Percentiles rank a stretch among this genome's conserved stretches.
Evolutionary conservation across 2,797 vertebrate genomes (phyloP).

Genomic region (Leptodactylus fallax): DNA sequence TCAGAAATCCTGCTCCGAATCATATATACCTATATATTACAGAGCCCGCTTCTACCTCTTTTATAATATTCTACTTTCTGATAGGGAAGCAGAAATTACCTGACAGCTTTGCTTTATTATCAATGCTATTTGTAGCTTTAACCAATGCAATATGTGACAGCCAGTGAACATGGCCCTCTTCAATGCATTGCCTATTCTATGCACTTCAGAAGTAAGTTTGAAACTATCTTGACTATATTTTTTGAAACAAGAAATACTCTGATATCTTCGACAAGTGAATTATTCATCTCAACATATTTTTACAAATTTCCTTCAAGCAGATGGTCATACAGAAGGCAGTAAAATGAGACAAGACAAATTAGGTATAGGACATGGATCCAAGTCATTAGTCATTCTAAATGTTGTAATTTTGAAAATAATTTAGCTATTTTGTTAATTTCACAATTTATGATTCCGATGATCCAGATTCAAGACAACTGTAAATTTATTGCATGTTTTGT

Average conservation of each 20-base stretch:
- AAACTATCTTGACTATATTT: not conserved
- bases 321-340: conserved; percentile 37
- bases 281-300: conserved; percentile 32
- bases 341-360: conserved; percentile 15
- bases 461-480: not conserved
- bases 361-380: conserved; percentile 38
- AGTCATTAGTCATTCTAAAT: conserved; percentile 49
- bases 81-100: no score
- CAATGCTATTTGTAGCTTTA: no score
- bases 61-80: no score
- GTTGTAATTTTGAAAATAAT: conserved; percentile 1
- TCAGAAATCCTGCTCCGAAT: no score
- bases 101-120: no score
- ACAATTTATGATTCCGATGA: conserved; percentile 1
- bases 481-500: no score
- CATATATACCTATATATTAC: no score
- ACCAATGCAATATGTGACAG: no score
- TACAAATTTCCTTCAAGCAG: conserved; percentile 34
- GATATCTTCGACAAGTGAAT: conserved; percentile 22
- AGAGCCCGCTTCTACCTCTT: no score
- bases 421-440: conserved; percentile 18
- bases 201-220: no score
- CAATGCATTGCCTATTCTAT: no score
- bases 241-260: not conserved
- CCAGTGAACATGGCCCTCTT: no score